Base-by-base conservation (phyloP, 1,140 invertebrate genomes). In the Orchestia grillus region DNA sequence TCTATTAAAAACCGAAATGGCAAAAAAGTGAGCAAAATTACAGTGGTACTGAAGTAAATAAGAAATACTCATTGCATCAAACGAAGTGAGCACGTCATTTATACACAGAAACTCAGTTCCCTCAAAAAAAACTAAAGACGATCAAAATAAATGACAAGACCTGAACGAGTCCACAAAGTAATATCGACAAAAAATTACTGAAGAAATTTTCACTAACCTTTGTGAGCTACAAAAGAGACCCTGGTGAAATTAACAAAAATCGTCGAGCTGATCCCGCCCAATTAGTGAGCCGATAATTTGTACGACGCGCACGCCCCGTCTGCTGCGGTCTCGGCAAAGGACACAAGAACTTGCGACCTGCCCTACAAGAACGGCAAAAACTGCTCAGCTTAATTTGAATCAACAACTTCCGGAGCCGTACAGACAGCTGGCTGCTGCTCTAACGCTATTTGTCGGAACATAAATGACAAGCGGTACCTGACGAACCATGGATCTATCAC, bases 341-440 rank as follows among this genome's bases (percentile, higher is more conserved):
- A 90, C 92, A 40, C 92, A 94, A 94, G 92, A 94, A 94, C 41
- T 94, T 15, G 44, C 23, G 41, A 44, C 3, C 41, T 16, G 36
- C 44, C 92, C 23, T 28, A 4, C 16, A n/a, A 44, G 43, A 45
- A n/a, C 43, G 47, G 92, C 92, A 94, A 94, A 94, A 94, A 94
- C 43, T 94, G 15, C 36, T 45, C 92, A n/a, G 6, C 92, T 94
- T 47, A 94, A 94, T 94, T 94, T 94, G 44, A 94, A 94, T 94
- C 92, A 94, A 45, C 92, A 94, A 94, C 92, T 94, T 94, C 92
- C 92, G 92, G 92, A 94, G 92, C 43, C 41, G 42, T 23, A 44
- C 41, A 41, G 88, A 90, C 41, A 28, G 88, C 41, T 42, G 88
- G 42, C 41, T 3, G 88, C 41, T 42, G 88, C 88, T 90, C 41